Base-by-base conservation (phyloP, 2,888 invertebrate genomes). In the Phasia obesa region DNA sequence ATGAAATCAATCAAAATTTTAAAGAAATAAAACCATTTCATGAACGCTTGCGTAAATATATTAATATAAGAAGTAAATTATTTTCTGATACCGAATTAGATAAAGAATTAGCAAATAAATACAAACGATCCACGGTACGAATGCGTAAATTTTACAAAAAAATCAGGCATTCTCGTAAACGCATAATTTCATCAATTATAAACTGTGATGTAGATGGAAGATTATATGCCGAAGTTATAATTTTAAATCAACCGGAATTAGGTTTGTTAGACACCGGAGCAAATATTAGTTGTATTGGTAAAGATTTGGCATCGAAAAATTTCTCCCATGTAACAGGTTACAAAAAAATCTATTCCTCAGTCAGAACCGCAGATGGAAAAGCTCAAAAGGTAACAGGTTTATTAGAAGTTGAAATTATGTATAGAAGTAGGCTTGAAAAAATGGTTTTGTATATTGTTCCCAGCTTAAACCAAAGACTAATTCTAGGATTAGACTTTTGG, bases 401-500 rank as follows among this genome's bases (percentile, higher is more conserved):
- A 9, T 7, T 49, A 7, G 2, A 13, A 13, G 11, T 21, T 1
- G 65, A 65, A 6, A 31, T n/a, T n/a, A n/a, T n/a, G n/a, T 59
- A 35, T 21, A 35, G n/a, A 15, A 38, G n/a, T 35, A 15, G 6
- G 13, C 19, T 5, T 3, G 2, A 21, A 5, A 49, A 64, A 13
- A 27, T 64, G 6, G 2, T 31, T 19, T 21, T 69, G 3, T 69
- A 19, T 44, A 69, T 69, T 27, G 69, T 69, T 4, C 42, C 55
- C 3, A 38, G 3, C 15, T 19, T 69, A 2, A 57, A 5, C 19
- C 25, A 42, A 19, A n/a, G 69, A 5, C 11, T 57, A 9, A 69
- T 57, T 13, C n/a, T 69, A 19, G 69, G 69, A 1, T 27, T 69
- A 44, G 69, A 69, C 31, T 69, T 69, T 21, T 69, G 55, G 55